Evolutionary conservation across 2,113 vertebrate species (phyloP).

Genomic region (Lepus europaeus): DNA sequence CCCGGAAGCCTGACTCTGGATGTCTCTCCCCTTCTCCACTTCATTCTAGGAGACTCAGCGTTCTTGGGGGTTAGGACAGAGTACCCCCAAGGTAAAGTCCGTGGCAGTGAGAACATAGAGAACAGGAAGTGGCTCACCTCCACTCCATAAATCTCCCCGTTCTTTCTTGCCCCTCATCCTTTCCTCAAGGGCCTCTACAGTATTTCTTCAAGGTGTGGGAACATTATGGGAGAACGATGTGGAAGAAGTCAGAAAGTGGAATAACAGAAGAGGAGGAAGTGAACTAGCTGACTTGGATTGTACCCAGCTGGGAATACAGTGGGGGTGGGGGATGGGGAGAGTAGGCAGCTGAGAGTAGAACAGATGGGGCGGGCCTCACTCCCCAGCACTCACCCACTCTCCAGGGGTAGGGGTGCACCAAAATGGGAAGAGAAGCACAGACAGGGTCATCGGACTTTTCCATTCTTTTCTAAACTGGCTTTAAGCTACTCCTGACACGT

Average conservation of each 20-base stretch:
- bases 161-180: neutral
- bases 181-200: neutral
- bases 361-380: neutral
- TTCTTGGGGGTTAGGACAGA: neutral
- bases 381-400: neutral
- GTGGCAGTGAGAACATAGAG: neutral
- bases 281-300: neutral
- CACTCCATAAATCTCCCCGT: neutral
- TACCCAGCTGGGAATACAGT: neutral
- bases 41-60: neutral
- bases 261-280: neutral
- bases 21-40: neutral
- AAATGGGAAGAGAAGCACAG: neutral
- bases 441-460: neutral
- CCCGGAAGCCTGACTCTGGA: neutral
- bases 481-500: neutral
- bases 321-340: neutral
- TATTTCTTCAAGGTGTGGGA: neutral
- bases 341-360: neutral
- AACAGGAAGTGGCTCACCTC: neutral
- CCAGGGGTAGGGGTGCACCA: neutral
- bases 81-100: neutral
- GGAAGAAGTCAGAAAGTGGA: neutral
- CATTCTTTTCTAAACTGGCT: neutral
- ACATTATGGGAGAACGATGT: neutral